Conservation (phyloP, 2,113 vertebrate genomes). For the Muscicapa adusta region DNA sequence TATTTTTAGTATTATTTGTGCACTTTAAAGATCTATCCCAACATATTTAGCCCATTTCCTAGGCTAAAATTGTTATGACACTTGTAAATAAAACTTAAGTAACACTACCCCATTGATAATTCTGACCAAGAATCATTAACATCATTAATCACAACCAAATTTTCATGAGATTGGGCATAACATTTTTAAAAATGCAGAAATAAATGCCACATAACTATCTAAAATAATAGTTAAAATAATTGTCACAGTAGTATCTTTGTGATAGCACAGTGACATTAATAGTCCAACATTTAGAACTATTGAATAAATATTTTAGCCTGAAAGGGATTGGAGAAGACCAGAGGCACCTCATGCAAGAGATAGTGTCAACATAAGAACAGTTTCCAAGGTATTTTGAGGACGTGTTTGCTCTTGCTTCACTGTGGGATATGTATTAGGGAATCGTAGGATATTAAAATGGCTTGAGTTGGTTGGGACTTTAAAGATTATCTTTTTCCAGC, state of each 20-base stretch:
- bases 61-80: neutral
- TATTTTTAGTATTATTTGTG: neutral
- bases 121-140: neutral
- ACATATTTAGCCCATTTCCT: neutral
- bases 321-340: neutral
- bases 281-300: neutral
- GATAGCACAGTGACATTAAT: neutral
- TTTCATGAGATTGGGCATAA: neutral
- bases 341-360: neutral
- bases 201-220: neutral
- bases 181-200: neutral
- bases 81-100: neutral
- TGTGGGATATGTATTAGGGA: neutral
- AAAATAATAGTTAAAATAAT: neutral
- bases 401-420: neutral
- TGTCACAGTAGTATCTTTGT: neutral
- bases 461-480: neutral
- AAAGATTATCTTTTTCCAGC: neutral
- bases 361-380: neutral
- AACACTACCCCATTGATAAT: neutral
- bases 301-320: neutral
- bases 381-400: neutral
- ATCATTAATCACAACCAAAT: neutral
- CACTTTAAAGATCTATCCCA: neutral
- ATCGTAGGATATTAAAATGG: neutral